Conservation (phyloP, 2,113 vertebrate species). For the Rhea americana region DNA sequence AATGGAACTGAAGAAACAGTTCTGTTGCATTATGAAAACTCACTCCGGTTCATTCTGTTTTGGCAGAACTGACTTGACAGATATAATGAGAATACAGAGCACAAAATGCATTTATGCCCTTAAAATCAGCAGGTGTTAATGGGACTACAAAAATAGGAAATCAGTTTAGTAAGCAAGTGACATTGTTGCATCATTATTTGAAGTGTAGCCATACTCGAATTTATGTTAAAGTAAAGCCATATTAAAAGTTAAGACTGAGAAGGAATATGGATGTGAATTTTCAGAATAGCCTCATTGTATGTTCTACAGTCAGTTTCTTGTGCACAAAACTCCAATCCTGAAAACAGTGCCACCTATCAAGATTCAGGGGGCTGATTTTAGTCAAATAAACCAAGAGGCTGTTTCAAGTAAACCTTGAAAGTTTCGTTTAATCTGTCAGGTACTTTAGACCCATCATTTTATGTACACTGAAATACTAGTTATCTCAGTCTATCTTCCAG, state of each 20-base stretch:
- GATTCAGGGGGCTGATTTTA: not conserved
- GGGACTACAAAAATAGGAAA: not conserved
- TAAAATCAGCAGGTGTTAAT: not conserved
- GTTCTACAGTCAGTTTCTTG: not conserved
- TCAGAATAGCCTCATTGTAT: not conserved
- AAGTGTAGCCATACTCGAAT: not conserved
- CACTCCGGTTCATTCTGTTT: not conserved
- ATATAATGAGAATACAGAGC: not conserved
- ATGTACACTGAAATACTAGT: not conserved
- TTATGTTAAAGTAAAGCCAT: not conserved
- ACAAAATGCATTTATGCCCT: too few species aligned
- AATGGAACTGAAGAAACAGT: not conserved
- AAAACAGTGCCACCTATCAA: not conserved
- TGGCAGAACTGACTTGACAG: not conserved
- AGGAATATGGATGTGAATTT: not conserved
- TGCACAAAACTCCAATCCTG: too few species aligned
- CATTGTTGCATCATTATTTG: not conserved
- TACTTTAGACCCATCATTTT: not conserved
- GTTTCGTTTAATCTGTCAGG: not conserved
- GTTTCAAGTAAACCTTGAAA: not conserved
- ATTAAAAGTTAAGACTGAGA: not conserved
- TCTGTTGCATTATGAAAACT: not conserved
- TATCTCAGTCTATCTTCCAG: not conserved
- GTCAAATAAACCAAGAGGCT: not conserved
- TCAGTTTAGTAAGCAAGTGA: not conserved